Conservation (phyloP, 2,888 invertebrate genomes). For the Cordilura impudica region DNA sequence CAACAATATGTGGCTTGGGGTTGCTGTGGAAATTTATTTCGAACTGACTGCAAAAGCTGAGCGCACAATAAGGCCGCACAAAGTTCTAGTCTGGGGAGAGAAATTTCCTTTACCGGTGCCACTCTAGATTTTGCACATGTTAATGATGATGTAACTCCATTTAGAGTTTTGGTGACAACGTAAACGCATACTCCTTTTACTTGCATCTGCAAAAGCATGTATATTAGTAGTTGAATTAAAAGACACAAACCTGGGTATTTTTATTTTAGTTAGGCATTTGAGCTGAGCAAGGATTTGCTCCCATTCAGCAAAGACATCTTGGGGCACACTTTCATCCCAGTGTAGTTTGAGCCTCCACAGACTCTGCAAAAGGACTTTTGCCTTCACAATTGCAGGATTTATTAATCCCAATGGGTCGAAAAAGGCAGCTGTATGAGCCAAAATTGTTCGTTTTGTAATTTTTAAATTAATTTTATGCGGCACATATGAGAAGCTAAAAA, state of each 20-base stretch:
- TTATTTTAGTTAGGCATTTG: neutral
- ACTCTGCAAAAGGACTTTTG: constrained; percentile 51
- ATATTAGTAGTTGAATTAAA: neutral
- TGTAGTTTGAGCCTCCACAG: constrained; percentile 44
- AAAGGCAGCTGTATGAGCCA: neutral
- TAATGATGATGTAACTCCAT: neutral
- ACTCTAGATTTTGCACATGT: constrained; percentile 8
- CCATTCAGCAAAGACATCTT: constrained; percentile 22
- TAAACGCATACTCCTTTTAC: too few relatives aligned
- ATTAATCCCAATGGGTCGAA: constrained; percentile 52
- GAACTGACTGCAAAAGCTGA: neutral
- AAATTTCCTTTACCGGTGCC: neutral
- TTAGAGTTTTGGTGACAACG: too few relatives aligned
- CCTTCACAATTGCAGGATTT: constrained; percentile 36
- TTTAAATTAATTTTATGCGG: neutral
- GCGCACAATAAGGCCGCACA: neutral
- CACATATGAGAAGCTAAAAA: constrained; percentile 16
- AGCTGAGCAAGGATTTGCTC: constrained; percentile 3
- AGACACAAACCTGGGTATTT: constrained; percentile 36
- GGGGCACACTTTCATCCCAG: constrained; percentile 47
- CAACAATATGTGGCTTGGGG: too few relatives aligned
- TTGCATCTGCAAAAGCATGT: too few relatives aligned
- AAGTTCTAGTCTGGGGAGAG: constrained; percentile 3
- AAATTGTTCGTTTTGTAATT: constrained; percentile 6
- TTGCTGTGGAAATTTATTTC: neutral